These are phyloP conservation scores for Phrynocephalus vlangalii DNA, from an alignment of 2,797 vertebrate genomes.

Conservation along the genomic window DNA sequence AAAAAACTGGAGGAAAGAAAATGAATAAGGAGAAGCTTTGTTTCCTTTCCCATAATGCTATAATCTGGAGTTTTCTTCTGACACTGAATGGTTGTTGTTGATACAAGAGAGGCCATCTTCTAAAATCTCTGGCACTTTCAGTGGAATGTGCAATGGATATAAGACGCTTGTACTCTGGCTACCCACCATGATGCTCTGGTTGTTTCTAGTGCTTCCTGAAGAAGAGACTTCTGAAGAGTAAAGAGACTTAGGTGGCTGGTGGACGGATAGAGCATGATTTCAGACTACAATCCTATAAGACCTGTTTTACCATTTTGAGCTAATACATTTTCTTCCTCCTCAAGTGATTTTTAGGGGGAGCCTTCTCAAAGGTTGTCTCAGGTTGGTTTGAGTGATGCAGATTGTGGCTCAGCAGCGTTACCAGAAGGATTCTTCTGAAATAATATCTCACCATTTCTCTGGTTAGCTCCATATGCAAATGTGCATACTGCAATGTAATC, in stretches of 20 bases:
- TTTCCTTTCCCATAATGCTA: too few species aligned
- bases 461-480: not conserved
- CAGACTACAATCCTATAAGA: not conserved
- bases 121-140: not conserved
- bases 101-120: too few species aligned
- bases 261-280: not conserved
- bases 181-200: not conserved
- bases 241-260: not conserved
- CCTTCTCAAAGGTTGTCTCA: not conserved
- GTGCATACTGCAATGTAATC: not conserved
- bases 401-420: too few species aligned
- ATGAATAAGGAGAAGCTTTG: too few species aligned
- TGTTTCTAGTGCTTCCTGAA: not conserved
- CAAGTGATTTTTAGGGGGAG: not conserved
- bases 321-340: not conserved
- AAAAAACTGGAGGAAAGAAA: not conserved
- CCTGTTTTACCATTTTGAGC: not conserved
- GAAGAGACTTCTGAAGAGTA: not conserved
- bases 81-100: too few species aligned
- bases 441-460: not conserved
- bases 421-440: too few species aligned
- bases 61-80: too few species aligned
- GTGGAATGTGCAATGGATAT: not conserved
- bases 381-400: too few species aligned
- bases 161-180: not conserved